Percentiles rank a stretch among this genome's conserved stretches.
Conservation (phyloP, 2,888 invertebrate species). For the Acronicta aceris region DNA sequence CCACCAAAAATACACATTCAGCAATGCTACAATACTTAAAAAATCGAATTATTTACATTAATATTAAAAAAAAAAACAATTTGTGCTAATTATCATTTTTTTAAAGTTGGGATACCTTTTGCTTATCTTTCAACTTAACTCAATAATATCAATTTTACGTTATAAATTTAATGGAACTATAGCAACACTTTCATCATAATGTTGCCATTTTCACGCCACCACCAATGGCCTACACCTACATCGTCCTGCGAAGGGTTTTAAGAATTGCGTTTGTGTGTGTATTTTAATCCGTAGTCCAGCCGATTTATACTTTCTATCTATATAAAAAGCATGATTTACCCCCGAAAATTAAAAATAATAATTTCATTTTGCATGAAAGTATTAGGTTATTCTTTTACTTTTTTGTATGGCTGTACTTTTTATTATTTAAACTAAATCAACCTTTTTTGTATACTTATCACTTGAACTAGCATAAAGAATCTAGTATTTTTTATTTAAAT, state of each 20-base stretch:
- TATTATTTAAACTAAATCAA: not conserved
- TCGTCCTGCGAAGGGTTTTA: conserved; percentile 48
- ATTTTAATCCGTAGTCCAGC: conserved; percentile 70
- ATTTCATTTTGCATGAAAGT: conserved; percentile 34
- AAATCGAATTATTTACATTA: too few species aligned
- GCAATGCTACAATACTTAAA: too few species aligned
- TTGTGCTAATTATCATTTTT: too few species aligned
- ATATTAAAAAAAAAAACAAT: too few species aligned
- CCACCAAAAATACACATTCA: too few species aligned
- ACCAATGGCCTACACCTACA: conserved; percentile 26
- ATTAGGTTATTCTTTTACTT: conserved; percentile 1
- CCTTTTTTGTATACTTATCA: too few species aligned
- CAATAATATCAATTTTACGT: too few species aligned
- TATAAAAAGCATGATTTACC: conserved; percentile 32
- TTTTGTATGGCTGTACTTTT: conserved; percentile 1
- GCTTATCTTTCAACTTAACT: too few species aligned
- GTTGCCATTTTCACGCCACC: conserved; percentile 16
- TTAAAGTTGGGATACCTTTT: too few species aligned
- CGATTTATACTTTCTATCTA: conserved; percentile 60
- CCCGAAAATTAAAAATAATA: not conserved
- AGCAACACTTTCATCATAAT: not conserved
- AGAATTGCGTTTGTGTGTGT: conserved; percentile 61
- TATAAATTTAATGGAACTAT: not conserved
- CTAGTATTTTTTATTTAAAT: not conserved
- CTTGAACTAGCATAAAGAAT: not conserved